A percentile compares a stretch with the other conserved stretches of the same genome.
Evolutionary conservation across 2,888 invertebrate species (phyloP).

Genomic region (Nomada fucata): DNA sequence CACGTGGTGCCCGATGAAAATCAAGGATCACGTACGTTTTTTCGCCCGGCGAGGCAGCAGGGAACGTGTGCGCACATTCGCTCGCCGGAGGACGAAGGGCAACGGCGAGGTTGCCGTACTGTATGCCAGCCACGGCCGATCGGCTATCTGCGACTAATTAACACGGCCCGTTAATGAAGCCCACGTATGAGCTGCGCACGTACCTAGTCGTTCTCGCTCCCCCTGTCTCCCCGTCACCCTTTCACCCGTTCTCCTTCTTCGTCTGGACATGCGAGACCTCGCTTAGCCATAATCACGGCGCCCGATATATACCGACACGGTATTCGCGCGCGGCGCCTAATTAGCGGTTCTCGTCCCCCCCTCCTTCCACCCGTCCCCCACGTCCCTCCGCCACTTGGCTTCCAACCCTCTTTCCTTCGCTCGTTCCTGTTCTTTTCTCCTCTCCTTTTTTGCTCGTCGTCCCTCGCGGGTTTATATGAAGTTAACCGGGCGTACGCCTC

Average conservation of each 20-base stretch:
- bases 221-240: conserved; percentile 48
- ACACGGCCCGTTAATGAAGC: conserved; percentile 81
- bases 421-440: conserved; percentile 32
- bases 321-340: conserved; percentile 79
- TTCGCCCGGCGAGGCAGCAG: conserved; percentile 39
- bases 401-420: conserved; percentile 27
- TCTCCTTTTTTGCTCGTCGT: conserved; percentile 1
- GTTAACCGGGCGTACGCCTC: conserved; percentile 57
- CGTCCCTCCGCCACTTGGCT: conserved; percentile 35
- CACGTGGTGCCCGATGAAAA: conserved; percentile 68
- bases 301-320: conserved; percentile 75
- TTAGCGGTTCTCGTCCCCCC: conserved; percentile 74
- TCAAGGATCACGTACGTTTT: conserved; percentile 68
- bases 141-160: conserved; percentile 81
- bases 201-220: conserved; percentile 63
- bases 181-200: conserved; percentile 75
- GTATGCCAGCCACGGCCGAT: conserved; percentile 74
- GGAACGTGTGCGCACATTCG: conserved; percentile 57
- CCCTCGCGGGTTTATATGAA: conserved; percentile 43
- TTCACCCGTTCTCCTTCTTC: conserved; percentile 57
- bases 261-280: conserved; percentile 60
- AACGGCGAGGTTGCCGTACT: conserved; percentile 69
- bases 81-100: conserved; percentile 61
- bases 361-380: conserved; percentile 23
- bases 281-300: conserved; percentile 75